Base-by-base conservation (phyloP, 2,888 invertebrate genomes). In the Atethmia centrago region DNA sequence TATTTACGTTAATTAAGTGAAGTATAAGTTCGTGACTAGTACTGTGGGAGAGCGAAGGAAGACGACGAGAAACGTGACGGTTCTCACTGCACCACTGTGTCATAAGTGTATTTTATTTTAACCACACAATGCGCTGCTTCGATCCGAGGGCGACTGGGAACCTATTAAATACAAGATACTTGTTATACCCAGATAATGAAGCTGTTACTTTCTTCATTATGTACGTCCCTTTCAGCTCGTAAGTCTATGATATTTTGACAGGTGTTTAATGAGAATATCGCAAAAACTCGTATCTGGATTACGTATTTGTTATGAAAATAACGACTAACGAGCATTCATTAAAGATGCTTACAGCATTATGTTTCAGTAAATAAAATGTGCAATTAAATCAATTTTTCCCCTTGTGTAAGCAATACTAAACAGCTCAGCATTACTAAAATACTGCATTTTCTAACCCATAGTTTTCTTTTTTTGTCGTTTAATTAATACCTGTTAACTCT, bases 1-100 rank as follows among this genome's bases (percentile, higher is more conserved):
- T 95, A 95, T 95, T 96, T 95, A 94, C 92, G 94, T 93, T 96
- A 96, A 96, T 96, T 95, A 95, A 96, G 95, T 95, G 95, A 95
- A 95, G 96, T 95, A 95, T 95, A 95, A 95, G 94, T 94, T 95
- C 96, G 95, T 96, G 96, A 96, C 95, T 95, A 94, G 95, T 91
- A 90, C 92, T 92, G 95, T 93, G 95, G 91, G 94, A 94, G 93
- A 84, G 77, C 87, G 86, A 80, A 84, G 87, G 80, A 79, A 75
- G 76, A 87, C 86, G 85, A 77, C 71, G 82, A 76, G 89, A 91
- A 93, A 93, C 94, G 94, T 94, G 94, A 93, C 90, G 91, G 59
- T 40, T 74, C 82, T 72, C 67, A 80, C 65, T 76, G 63, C 64
- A 56, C 65, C 28, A 80, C 84, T 86, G 82, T 81, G 86, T 87